Conservation (phyloP, 2,888 invertebrate species). For the Brenthis hecate region DNA sequence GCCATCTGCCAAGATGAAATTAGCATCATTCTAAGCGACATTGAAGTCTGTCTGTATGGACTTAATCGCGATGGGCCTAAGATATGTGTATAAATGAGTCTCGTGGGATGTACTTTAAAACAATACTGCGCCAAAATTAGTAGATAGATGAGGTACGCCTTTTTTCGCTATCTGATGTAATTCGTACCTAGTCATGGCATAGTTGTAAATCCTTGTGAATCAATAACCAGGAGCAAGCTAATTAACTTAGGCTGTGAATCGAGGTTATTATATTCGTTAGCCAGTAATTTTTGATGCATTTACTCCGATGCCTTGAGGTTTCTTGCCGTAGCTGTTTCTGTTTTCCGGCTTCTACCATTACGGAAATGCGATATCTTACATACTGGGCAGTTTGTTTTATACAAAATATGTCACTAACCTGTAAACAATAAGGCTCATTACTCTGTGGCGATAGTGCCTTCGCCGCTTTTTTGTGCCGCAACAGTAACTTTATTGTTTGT, state of each 20-base stretch:
- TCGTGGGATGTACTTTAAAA: not conserved
- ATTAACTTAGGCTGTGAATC: slow-evolving; percentile 21
- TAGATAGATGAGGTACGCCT: not conserved
- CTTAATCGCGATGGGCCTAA: slow-evolving; percentile 22
- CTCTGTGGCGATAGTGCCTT: not conserved
- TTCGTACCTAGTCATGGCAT: slow-evolving; percentile 1
- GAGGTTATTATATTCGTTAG: not conserved
- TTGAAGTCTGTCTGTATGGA: slow-evolving; percentile 45
- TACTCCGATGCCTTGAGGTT: not conserved
- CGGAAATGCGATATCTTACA: slow-evolving; percentile 26
- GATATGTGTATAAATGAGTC: slow-evolving; percentile 18
- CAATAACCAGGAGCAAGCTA: slow-evolving; percentile 16
- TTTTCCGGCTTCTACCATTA: slow-evolving; percentile 28
- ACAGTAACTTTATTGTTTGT: slow-evolving; percentile 26
- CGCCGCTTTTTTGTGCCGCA: slow-evolving; percentile 15
- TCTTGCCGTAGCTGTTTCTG: slow-evolving; percentile 8
- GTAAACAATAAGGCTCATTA: slow-evolving; percentile 12
- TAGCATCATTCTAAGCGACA: slow-evolving; percentile 61
- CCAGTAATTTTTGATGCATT: not conserved
- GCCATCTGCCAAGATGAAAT: slow-evolving; percentile 68
- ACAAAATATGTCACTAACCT: slow-evolving; percentile 1
- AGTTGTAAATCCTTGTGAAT: slow-evolving; percentile 22
- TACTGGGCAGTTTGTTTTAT: not conserved
- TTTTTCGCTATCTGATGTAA: slow-evolving; percentile 1
- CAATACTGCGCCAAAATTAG: not conserved